Percentiles rank a stretch among this genome's conserved stretches.
Evolutionary conservation across 2,113 vertebrate species (phyloP).

Genomic region (Tiliqua scincoides): DNA sequence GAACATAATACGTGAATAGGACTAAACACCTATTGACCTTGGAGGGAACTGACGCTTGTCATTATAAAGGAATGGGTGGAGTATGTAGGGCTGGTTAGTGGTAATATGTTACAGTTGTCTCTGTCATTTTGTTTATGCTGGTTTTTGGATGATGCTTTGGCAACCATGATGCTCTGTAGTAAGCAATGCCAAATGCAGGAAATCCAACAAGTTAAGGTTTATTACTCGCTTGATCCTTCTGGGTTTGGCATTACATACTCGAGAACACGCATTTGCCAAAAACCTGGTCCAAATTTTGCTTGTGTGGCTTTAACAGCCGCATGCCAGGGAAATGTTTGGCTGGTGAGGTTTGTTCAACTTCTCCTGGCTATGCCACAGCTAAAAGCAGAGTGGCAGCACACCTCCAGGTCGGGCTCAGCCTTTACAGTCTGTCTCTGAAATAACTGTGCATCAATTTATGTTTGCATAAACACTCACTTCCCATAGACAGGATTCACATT

Average conservation of each 20-base stretch:
- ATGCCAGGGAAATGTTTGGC: neutral
- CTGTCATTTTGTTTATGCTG: neutral
- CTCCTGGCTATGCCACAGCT: neutral
- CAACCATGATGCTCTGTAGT: too few relatives aligned
- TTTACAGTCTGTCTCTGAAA: neutral
- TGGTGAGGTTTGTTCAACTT: neutral
- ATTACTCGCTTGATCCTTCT: neutral
- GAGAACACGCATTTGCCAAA: neutral
- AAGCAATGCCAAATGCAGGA: too few relatives aligned
- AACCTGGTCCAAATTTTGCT: neutral
- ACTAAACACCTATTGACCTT: too few relatives aligned
- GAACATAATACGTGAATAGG: too few relatives aligned
- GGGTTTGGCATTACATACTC: neutral
- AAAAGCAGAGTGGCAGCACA: too few relatives aligned
- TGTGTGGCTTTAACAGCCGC: neutral
- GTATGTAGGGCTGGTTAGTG: too few relatives aligned
- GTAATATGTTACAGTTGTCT: neutral
- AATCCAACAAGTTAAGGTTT: too few relatives aligned
- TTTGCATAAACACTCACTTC: neutral
- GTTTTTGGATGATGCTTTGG: neutral
- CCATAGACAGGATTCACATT: neutral
- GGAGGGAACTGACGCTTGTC: too few relatives aligned
- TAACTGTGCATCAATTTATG: neutral
- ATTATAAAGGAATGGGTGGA: too few relatives aligned
- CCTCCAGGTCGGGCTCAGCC: neutral